Conservation (phyloP, 2,888 invertebrate genomes). For the Erpobdella octoculata region DNA sequence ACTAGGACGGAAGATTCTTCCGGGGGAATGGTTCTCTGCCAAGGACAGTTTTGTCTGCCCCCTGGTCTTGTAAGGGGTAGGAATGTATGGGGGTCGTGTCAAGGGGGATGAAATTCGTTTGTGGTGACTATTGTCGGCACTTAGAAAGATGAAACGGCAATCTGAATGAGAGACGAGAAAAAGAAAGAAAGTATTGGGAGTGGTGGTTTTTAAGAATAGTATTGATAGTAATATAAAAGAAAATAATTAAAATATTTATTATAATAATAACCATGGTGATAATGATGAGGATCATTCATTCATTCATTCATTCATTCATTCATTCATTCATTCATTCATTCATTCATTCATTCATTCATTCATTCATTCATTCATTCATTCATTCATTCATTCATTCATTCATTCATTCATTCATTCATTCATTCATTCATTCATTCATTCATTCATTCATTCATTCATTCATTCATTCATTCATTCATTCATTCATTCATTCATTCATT, state of each 20-base stretch:
- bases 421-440: not conserved
- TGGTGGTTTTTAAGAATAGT: too few relatives aligned
- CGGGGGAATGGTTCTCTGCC: too few relatives aligned
- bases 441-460: not conserved
- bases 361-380: not conserved
- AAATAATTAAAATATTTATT: too few relatives aligned
- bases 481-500: not conserved
- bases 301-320: not conserved
- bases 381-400: not conserved
- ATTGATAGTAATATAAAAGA: too few relatives aligned
- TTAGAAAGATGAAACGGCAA: not conserved
- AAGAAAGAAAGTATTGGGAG: too few relatives aligned
- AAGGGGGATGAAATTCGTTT: too few relatives aligned
- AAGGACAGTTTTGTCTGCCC: too few relatives aligned
- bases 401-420: not conserved
- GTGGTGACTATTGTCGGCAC: too few relatives aligned
- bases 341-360: not conserved
- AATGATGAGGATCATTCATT: constrained; percentile 10
- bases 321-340: not conserved
- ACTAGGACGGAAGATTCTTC: too few relatives aligned
- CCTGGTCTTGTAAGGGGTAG: too few relatives aligned
- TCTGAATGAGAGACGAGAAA: too few relatives aligned
- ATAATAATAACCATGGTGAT: not conserved
- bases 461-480: not conserved
- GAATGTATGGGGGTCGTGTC: too few relatives aligned